These are phyloP conservation scores for Leptinotarsa undecemlineata DNA, from an alignment of 1,140 invertebrate species.

Conservation along the genomic window DNA sequence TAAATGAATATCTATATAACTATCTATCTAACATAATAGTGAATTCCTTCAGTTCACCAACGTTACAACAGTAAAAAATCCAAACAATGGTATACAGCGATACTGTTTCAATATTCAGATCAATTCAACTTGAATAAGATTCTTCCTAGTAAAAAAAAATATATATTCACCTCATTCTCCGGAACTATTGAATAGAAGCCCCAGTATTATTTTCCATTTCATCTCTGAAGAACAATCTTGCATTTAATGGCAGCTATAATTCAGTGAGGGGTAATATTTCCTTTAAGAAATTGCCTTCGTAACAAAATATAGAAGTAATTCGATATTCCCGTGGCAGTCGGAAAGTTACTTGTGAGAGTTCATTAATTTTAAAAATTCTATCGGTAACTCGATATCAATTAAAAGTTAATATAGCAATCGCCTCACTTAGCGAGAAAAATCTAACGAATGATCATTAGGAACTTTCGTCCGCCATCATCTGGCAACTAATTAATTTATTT, in stretches of 20 bases:
- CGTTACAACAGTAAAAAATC: no score
- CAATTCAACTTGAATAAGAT: no score
- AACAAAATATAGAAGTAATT: not conserved
- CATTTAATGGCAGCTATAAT: not conserved
- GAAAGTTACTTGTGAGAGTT: conserved; percentile 1
- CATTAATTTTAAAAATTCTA: conserved; percentile 4
- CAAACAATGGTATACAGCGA: no score
- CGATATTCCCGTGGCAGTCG: not conserved
- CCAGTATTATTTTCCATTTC: no score
- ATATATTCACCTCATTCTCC: no score
- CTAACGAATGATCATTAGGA: not conserved
- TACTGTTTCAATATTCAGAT: no score
- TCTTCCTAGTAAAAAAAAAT: no score
- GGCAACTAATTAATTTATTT: not conserved
- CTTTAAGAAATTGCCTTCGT: not conserved
- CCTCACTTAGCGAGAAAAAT: not conserved
- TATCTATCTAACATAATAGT: no score
- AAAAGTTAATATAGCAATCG: conserved; percentile 8
- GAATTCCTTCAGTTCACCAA: no score
- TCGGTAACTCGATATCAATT: not conserved
- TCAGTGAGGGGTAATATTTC: not conserved
- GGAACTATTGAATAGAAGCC: no score
- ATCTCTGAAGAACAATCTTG: no score
- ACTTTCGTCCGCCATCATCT: not conserved
- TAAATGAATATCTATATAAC: no score